A percentile compares a stretch with the other conserved stretches of the same genome.
Conservation (phyloP, 2,888 invertebrate genomes). For the Napeogenes inachia region DNA sequence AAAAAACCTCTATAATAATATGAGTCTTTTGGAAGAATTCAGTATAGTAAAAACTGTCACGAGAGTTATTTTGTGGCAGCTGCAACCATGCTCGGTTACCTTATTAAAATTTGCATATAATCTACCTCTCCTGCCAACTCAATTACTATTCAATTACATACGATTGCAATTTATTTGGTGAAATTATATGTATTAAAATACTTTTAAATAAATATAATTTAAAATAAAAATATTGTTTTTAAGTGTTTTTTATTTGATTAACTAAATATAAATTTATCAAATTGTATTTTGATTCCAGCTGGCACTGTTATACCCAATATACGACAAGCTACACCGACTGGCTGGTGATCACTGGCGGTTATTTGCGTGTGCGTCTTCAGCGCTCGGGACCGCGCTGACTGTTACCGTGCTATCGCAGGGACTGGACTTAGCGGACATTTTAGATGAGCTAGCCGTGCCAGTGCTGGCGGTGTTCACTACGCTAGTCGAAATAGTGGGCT, state of each 20-base stretch:
- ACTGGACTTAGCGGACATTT: constrained; percentile 49
- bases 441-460: constrained; percentile 63
- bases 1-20: too few relatives aligned
- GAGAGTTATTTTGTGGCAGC: constrained; percentile 30
- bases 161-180: constrained; percentile 20
- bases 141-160: constrained; percentile 32
- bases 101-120: constrained; percentile 40
- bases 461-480: constrained; percentile 58
- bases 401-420: constrained; percentile 60
- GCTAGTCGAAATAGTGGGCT: constrained; percentile 61
- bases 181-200: too few relatives aligned
- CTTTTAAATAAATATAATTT: too few relatives aligned
- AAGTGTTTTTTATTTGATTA: background rate
- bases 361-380: constrained; percentile 60
- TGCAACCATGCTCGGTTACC: constrained; percentile 34
- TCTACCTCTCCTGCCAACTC: constrained; percentile 35
- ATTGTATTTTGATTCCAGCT: constrained; percentile 48
- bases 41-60: background rate
- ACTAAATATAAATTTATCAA: background rate
- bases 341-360: constrained; percentile 66
- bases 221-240: constrained; percentile 6
- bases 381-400: constrained; percentile 61
- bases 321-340: constrained; percentile 60
- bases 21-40: too few relatives aligned
- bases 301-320: constrained; percentile 62